These are phyloP conservation scores for Dorcus hopei DNA, from an alignment of 2,888 invertebrate species.

Conservation along the genomic window DNA sequence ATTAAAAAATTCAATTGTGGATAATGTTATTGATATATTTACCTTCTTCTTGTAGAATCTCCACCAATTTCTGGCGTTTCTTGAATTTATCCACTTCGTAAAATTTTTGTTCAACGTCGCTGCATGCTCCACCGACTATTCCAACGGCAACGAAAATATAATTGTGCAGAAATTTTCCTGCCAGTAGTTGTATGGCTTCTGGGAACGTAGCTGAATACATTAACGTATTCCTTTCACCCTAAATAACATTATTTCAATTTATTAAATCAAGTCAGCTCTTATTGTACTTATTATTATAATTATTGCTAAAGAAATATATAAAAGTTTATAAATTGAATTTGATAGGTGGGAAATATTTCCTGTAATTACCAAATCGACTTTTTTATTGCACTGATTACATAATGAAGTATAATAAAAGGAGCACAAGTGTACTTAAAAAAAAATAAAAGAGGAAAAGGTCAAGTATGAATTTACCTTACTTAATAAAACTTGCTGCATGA, in stretches of 20 bases:
- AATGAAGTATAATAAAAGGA: too few relatives aligned
- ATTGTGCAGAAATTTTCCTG: slow-evolving; percentile 70
- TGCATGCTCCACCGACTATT: slow-evolving; percentile 87
- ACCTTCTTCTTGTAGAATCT: slow-evolving; percentile 61
- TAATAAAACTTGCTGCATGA: slow-evolving; percentile 1
- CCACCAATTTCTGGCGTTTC: slow-evolving; percentile 71
- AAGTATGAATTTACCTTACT: not conserved
- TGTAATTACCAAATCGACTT: too few relatives aligned
- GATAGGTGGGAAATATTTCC: too few relatives aligned
- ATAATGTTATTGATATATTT: slow-evolving; percentile 25
- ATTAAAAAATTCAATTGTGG: not conserved
- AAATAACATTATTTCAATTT: slow-evolving; percentile 20
- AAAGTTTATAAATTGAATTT: too few relatives aligned
- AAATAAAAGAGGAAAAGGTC: too few relatives aligned
- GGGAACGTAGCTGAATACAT: slow-evolving; percentile 82
- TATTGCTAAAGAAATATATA: too few relatives aligned
- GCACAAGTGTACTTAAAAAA: too few relatives aligned
- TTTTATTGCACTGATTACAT: too few relatives aligned
- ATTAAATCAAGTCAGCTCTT: not conserved
- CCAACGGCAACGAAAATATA: slow-evolving; percentile 91
- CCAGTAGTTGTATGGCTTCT: slow-evolving; percentile 70
- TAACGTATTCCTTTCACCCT: slow-evolving; percentile 63
- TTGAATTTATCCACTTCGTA: slow-evolving; percentile 66
- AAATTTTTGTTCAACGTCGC: slow-evolving; percentile 83
- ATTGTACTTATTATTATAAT: too few relatives aligned